These are phyloP conservation scores for Paradoxurus hermaphroditus DNA, from an alignment of 2,113 vertebrate genomes.

Conservation along the genomic window DNA sequence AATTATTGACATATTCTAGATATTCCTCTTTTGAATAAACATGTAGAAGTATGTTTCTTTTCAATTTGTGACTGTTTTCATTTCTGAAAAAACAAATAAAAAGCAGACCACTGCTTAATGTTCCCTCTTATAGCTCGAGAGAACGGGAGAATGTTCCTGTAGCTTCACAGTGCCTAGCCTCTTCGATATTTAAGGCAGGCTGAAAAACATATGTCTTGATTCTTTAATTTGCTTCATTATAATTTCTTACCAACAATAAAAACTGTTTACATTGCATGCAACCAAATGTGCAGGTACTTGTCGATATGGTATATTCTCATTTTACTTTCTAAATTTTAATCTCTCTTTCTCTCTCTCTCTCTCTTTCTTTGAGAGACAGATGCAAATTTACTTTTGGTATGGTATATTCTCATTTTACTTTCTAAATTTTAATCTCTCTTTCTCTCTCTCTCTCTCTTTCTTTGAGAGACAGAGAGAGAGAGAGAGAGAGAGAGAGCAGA, in stretches of 20 bases:
- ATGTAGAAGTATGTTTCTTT: neutral
- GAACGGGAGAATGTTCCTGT: neutral
- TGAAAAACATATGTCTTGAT: slow-evolving; percentile 25
- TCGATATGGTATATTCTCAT: neutral
- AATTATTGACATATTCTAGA: neutral
- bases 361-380: too few species aligned
- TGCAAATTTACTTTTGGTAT: too few species aligned
- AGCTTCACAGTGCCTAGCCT: neutral
- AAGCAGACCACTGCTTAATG: neutral
- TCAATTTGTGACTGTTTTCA: neutral
- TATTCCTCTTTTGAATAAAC: neutral
- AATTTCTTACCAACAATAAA: slow-evolving; percentile 27
- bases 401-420: slow-evolving; percentile 17
- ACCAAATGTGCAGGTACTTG: neutral
- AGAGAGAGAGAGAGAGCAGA: too few species aligned
- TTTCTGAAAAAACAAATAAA: neutral
- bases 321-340: slow-evolving; percentile 45
- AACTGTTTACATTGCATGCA: neutral
- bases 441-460: too few species aligned
- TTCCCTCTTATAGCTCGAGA: neutral
- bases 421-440: slow-evolving; percentile 2
- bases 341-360: too few species aligned
- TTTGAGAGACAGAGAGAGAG: too few species aligned
- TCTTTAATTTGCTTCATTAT: slow-evolving; percentile 30
- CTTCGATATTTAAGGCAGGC: neutral